Base-by-base conservation (phyloP, 1,140 invertebrate genomes). In the Drosophila jambulina region DNA sequence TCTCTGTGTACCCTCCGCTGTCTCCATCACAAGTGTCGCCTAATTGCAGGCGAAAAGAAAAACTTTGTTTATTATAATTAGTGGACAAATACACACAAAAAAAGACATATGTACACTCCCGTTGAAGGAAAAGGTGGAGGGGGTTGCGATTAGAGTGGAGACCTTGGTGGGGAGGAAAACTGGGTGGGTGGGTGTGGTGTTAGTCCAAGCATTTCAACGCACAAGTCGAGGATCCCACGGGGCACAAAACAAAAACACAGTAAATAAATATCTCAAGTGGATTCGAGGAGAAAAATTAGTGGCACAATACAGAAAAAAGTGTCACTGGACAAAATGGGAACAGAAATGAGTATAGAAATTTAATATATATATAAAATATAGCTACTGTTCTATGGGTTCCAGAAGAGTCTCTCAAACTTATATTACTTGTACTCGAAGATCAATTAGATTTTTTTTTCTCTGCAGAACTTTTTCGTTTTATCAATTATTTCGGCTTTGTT, bases 1-100 rank as follows among this genome's bases (percentile, higher is more conserved):
- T 5, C 6, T 0, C 19, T 2, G 27, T 32, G 49, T 21, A 32
- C 43, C 17, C 45, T 15, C 21, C 21, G 25, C 29, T 63, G 19
- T 27, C 51, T 38, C 12, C 27, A 61, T 61, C 23, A 36, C 36
- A 57, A 62, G 45, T 67, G 69, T 59, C 46, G 62, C 32, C 78
- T 80, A 75, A 80, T 80, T 80, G 78, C 65, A 49, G 25, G 23
- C 51, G 58, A 59, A 48, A 63, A 48, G 53, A 64, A 80, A 62
- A 80, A 80, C 62, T 80, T 80, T 75, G 70, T 46, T 62, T 80
- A 80, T 79, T 80, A 75, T 80, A 80, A 80, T 80, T 80, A 80
- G 70, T 80, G 58, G 58, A 43, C 62, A 75, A 78, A 80, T 68
- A 56, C 36, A 56, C 36, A 40, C 38, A 56, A 27, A 51, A 51